These are phyloP conservation scores for Drosophila orena DNA, from an alignment of 1,140 invertebrate species.

Conservation along the genomic window DNA sequence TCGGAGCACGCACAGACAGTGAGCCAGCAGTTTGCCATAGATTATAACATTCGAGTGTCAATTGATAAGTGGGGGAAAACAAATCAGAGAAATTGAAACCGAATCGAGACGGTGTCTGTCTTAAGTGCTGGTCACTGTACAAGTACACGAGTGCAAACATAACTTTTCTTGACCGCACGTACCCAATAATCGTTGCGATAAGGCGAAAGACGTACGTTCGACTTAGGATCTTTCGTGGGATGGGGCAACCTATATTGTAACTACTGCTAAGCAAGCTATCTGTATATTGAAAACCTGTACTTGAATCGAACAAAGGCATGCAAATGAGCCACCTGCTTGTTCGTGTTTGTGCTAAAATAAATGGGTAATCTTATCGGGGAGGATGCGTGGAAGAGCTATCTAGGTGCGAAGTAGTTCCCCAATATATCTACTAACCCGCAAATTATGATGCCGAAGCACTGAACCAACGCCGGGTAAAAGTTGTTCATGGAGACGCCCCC, in stretches of 20 bases:
- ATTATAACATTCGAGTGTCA: constrained; percentile 28
- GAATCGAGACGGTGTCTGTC: constrained; percentile 2
- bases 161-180: constrained; percentile 21
- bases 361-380: constrained; percentile 14
- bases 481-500: constrained; percentile 89
- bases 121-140: constrained; percentile 35
- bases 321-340: not conserved
- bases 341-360: constrained; percentile 12
- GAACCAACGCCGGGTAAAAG: constrained; percentile 94
- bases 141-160: not conserved
- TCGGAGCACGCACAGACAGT: constrained; percentile 30
- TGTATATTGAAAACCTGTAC: not conserved
- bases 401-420: not conserved
- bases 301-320: not conserved
- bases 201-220: not conserved
- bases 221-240: constrained; percentile 11
- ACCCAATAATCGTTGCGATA: constrained; percentile 15
- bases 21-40: constrained; percentile 23
- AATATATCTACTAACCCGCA: constrained; percentile 89
- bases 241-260: constrained; percentile 3
- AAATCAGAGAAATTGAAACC: constrained; percentile 49
- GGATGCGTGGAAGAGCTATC: not conserved
- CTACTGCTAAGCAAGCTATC: not conserved
- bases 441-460: constrained; percentile 96
- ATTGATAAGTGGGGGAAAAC: constrained; percentile 22